Evolutionary conservation across 1,140 invertebrate genomes (phyloP), one percentile per base, ranked within the genome.

Genomic region (Dendroctonus ponderosae): DNA sequence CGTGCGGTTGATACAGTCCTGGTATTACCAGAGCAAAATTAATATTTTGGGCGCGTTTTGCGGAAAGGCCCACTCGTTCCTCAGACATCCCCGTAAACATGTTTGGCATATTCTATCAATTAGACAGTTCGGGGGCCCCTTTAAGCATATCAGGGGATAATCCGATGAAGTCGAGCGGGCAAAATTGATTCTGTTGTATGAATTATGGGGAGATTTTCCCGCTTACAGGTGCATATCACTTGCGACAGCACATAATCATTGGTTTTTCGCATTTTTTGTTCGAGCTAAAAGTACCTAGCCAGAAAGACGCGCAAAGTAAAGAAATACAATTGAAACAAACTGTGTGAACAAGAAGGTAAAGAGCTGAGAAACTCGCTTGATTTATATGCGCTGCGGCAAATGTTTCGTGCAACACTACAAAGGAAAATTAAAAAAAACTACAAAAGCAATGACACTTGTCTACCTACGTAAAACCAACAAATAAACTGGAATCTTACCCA

Each of bases 161-260:
- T 68, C 67, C 56, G 74, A 66, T 73, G 66, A 74, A 62, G 51
- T 70, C 62, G 70, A 70, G 74, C 74, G 71, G 73, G 71, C 73
- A 72, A 70, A 74, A 76, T 76, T 72, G 74, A 76, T 76, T 73
- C 74, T 71, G 74, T 73, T 72, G 46, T 68, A 26, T 26, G 26
- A 26, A 26, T 26, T 26, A 26, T 26, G 26, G 3, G 26, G 26
- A 26, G 26, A 26, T 26, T 26, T 26, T 26, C 26, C 26, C 1
- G 26, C 26, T 26, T 26, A 26, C 26, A 26, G 26, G 26, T 26
- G 26, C 26, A 26, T 26, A 26, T 2, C 26, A 26, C 26, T 26
- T 26, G 1, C 26, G 3, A 26, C n/a, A n/a, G 1, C 26, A 26
- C 26, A 26, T 26, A 1, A 26, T 26, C 26, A 26, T 26, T 26